These are phyloP conservation scores for Quadroppia sp. DNA, from an alignment of 2,888 invertebrate genomes.

Conservation along the genomic window DNA sequence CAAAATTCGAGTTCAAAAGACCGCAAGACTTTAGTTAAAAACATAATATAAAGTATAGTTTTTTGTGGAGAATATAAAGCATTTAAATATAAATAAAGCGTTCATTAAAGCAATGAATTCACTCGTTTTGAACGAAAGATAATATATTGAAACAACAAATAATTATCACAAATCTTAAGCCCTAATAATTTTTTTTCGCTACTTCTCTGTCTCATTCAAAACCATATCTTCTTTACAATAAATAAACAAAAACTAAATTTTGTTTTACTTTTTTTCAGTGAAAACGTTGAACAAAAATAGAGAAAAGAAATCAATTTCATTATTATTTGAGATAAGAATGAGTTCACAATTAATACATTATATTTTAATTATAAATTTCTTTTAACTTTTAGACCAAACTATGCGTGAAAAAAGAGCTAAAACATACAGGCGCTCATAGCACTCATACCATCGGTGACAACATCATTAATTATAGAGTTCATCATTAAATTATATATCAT, in stretches of 20 bases:
- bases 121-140: too few species aligned
- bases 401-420: neutral
- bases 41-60: too few species aligned
- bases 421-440: neutral
- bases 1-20: too few species aligned
- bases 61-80: too few species aligned
- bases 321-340: neutral
- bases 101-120: neutral
- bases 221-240: too few species aligned
- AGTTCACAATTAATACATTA: neutral
- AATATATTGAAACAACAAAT: too few species aligned
- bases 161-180: too few species aligned
- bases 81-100: neutral
- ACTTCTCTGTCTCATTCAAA: too few species aligned
- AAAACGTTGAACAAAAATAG: neutral
- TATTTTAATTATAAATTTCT: neutral
- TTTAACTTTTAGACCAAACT: neutral
- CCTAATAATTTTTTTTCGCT: too few species aligned
- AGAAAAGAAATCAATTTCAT: neutral
- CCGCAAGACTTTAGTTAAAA: too few species aligned
- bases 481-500: slow-evolving; percentile 24
- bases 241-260: neutral
- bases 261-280: too few species aligned
- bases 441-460: neutral
- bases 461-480: slow-evolving; percentile 19